Evolutionary conservation across 2,797 vertebrate species (phyloP), one percentile per base, ranked within the genome.

Genomic region (Capromys pilorides): DNA sequence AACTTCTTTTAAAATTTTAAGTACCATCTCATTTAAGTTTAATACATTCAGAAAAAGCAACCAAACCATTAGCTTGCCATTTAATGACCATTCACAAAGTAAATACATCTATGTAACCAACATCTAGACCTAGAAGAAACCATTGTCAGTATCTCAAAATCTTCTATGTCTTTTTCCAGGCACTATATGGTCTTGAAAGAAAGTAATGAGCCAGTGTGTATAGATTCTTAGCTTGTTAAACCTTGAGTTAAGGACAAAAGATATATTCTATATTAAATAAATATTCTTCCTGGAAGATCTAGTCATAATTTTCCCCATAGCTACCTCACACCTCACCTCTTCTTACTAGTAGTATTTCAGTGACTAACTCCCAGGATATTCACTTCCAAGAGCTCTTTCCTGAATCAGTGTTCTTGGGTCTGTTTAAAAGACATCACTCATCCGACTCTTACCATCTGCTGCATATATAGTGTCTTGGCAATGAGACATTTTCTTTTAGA

Each of bases 1-100:
- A 95, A 1, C 3, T 92, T 80, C 49, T 21, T 80, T 95, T 67
- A 59, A 41, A 28, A 83, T 90, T 75, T 51, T 36, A 93, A 78
- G 75, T 59, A 77, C 90, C 84, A 84, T 71, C 36, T 2, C 33
- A 93, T 39, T 92, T 88, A 78, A 90, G 26, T 36, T 75, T 36
- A 57, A 11, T 22, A 49, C 21, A 54, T 77, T n/a, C 12, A 71
- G 14, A 81, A 9, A 67, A 86, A 90, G 18, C 28, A 22, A 36
- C 31, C 59, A 75, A 8, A 69, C 45, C 21, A n/a, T 71, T 83
- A 62, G 12, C 33, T 51, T 73, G 31, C 4, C 39, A 22, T 10
- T n/a, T 81, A 57, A 90, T 16, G 21, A 88, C 69, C 9, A 51
- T 88, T 78, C 24, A 69, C 16, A 77, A 92, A 85, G 33, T 78